Evolutionary conservation across 2,888 invertebrate genomes (phyloP).

Genomic region (Hypselothyrea guttata): DNA sequence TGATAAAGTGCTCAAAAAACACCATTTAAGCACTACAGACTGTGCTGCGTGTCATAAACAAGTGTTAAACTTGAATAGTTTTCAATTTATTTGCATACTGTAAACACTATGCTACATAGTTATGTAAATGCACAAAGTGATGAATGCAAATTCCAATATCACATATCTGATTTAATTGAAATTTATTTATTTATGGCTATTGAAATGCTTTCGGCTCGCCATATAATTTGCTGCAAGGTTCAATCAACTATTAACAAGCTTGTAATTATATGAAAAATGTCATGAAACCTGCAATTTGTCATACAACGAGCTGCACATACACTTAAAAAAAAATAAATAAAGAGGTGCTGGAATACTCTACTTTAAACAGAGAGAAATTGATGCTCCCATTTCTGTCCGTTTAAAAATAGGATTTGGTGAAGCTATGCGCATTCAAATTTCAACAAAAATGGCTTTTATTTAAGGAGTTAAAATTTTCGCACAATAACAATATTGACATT

Average conservation of each 20-base stretch:
- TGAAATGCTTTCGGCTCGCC: conserved; percentile 3
- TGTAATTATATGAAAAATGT: no score
- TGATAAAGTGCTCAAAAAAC: conserved; percentile 54
- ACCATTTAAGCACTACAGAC: conserved; percentile 16
- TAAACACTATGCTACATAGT: not conserved
- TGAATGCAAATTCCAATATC: not conserved
- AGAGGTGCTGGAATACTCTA: no score
- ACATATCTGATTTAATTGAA: conserved; percentile 13
- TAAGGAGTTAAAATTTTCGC: no score
- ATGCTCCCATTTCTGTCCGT: no score
- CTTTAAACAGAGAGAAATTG: no score
- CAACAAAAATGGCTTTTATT: no score
- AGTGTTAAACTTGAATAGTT: conserved; percentile 2
- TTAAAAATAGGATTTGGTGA: no score
- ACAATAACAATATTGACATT: no score
- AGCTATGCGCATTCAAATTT: no score
- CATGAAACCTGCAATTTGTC: not conserved
- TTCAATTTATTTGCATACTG: not conserved
- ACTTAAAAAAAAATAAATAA: no score
- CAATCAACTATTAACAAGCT: not conserved
- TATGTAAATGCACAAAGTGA: not conserved
- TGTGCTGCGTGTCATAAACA: conserved; percentile 2
- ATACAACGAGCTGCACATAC: no score
- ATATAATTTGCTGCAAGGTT: not conserved
- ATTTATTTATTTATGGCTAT: conserved; percentile 36